These are phyloP conservation scores for Trichopria drosophilae DNA, from an alignment of 2,888 invertebrate species.

Conservation along the genomic window DNA sequence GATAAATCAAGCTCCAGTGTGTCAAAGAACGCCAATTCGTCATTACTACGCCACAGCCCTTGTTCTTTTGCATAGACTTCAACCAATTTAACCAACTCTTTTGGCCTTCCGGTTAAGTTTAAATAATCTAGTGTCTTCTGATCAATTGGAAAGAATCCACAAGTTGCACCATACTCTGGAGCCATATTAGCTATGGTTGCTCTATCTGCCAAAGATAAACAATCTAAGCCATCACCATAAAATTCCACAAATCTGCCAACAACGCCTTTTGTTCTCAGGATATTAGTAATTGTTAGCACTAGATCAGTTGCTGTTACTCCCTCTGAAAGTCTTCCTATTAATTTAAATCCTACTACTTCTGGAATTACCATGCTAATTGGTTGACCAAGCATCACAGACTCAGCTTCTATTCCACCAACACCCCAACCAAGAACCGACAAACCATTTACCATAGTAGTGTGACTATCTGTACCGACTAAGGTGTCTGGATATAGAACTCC, in stretches of 20 bases:
- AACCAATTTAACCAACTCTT: constrained; percentile 19
- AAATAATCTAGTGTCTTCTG: constrained; percentile 78
- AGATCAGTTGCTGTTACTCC: constrained; percentile 94
- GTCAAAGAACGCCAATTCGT: constrained; percentile 5
- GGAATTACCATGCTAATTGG: constrained; percentile 96
- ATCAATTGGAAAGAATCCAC: constrained; percentile 94
- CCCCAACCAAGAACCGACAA: constrained; percentile 97
- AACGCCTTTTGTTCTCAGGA: constrained; percentile 84
- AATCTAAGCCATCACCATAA: constrained; percentile 90
- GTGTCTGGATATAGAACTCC: constrained; percentile 81
- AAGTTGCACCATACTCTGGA: constrained; percentile 96
- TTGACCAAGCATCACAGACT: constrained; percentile 98
- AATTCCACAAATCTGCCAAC: constrained; percentile 99
- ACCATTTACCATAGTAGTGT: constrained; percentile 99
- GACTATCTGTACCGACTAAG: constrained; percentile 96
- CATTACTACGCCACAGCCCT: constrained; percentile 14
- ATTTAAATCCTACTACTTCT: constrained; percentile 91
- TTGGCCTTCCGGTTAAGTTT: constrained; percentile 73
- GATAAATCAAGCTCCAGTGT: constrained; percentile 65
- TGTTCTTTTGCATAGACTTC: constrained; percentile 22
- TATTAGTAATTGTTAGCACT: constrained; percentile 96
- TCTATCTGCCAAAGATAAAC: constrained; percentile 92
- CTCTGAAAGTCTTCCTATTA: constrained; percentile 78
- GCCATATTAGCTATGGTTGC: constrained; percentile 99
- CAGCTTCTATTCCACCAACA: constrained; percentile 95